Base-by-base conservation (phyloP, 64 coral and sea anemone species). In the Porites australiensis region DNA sequence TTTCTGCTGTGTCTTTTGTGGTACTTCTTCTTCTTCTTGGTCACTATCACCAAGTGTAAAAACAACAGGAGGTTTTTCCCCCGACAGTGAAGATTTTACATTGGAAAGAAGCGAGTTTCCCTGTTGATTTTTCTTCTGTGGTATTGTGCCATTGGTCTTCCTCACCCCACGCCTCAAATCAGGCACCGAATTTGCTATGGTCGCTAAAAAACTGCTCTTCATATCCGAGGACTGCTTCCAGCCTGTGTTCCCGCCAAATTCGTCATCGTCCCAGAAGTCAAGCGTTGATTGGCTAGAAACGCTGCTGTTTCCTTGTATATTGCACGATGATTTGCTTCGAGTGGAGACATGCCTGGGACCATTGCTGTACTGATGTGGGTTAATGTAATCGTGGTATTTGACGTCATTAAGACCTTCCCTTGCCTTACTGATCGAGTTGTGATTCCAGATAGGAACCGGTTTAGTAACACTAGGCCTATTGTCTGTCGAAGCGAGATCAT, bases 281-380 rank as follows among this genome's bases (percentile, higher is more conserved):
- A 68, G 81, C 16, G 81, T 67, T 19, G 81, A 83, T 68, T 83
- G 81, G 62, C 81, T 83, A 18, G 81, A 69, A 46, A 50, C 50
- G 19, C 62, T 83, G 8, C n/a, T 12, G 51, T 61, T 49, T n/a
- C 61, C 4, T 3, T 19, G 46, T 6, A 4, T 44, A 19, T 47
- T 66, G 61, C 50, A 50, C 49, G 61, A 15, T 46, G 59, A 15
- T 21, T 67, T 83, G 6, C 69, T 64, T 6, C 22, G 81, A 15
- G 72, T 37, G 27, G 27, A 22, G 12, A 68, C 11, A 12, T 19
- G 64, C 61, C 12, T 52, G 54, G 90, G 77, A 0, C 82, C 82
- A 53, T 93, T 87, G 8, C 8, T 62, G 44, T 93, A 86, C 21
- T 87, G 91, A 63, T 87, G 84, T 13, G 73, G 82, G 46, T 93